These are phyloP conservation scores for Phania funesta DNA, from an alignment of 2,888 invertebrate species.

Conservation along the genomic window DNA sequence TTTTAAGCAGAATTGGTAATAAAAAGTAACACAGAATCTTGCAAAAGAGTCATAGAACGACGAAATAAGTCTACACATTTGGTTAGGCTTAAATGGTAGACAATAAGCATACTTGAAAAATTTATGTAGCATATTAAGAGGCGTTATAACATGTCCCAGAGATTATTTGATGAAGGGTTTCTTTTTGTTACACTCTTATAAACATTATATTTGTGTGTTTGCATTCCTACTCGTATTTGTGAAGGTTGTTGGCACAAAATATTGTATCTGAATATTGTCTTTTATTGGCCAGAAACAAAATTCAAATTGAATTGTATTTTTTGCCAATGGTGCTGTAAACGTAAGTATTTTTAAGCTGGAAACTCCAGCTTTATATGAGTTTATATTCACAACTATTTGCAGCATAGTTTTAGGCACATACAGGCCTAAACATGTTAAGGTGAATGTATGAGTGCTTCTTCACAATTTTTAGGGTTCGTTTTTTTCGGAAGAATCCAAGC, in stretches of 20 bases:
- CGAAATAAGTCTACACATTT: conserved; percentile 19
- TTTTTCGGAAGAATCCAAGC: not conserved
- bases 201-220: not conserved
- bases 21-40: conserved; percentile 18
- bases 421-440: not conserved
- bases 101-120: conserved; percentile 73
- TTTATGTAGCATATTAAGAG: conserved; percentile 67
- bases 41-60: not conserved
- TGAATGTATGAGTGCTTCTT: not conserved
- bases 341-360: conserved; percentile 46
- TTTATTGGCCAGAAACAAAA: conserved; percentile 56
- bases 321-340: conserved; percentile 56
- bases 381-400: conserved; percentile 2
- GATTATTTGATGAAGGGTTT: conserved; percentile 54
- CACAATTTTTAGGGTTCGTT: not conserved
- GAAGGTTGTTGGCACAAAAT: conserved; percentile 10
- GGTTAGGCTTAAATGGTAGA: conserved; percentile 64
- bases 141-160: conserved; percentile 60
- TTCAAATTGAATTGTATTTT: conserved; percentile 61
- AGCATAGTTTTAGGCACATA: conserved; percentile 37
- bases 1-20: conserved; percentile 18
- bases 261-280: conserved; percentile 43
- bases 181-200: not conserved
- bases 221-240: too few relatives aligned
- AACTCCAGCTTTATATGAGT: conserved; percentile 44